phyloP scores from a whole-genome alignment of 2,888 invertebrate species.

The Spisula solida region DNA sequence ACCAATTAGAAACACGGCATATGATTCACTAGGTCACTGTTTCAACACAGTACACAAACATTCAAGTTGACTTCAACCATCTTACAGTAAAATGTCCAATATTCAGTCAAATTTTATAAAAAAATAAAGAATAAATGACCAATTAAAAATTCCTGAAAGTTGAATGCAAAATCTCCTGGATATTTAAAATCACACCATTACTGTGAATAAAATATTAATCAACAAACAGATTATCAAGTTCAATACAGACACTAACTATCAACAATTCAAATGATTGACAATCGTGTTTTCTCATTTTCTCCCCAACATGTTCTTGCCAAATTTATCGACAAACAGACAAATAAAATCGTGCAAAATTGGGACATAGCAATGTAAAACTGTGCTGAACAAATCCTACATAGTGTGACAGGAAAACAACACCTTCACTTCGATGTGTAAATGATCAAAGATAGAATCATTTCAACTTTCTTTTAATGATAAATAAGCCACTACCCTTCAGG shows the following conservation, averaged over 20 bases:
- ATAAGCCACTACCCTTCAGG: not conserved
- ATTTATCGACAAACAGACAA: constrained; percentile 8
- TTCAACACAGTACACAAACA: not conserved
- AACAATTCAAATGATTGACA: not conserved
- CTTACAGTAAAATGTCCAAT: not conserved
- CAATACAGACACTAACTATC: not conserved
- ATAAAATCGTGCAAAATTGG: not conserved
- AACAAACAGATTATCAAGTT: not conserved
- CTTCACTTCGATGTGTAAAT: not conserved
- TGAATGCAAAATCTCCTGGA: not conserved
- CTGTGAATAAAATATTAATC: not conserved
- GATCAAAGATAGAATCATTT: not conserved
- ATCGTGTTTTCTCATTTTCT: not conserved
- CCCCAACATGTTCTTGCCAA: not conserved
- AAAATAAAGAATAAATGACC: not conserved
- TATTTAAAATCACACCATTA: not conserved
- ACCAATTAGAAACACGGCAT: not conserved
- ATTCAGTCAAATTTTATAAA: not conserved
- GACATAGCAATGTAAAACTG: not conserved
- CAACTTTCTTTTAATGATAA: not conserved
- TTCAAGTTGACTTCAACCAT: not conserved
- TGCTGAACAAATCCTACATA: not conserved
- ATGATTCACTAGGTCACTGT: not conserved
- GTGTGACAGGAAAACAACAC: not conserved
- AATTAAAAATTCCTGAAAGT: not conserved